Conservation (phyloP, 2,113 vertebrate genomes). For the Narcine bancroftii region DNA sequence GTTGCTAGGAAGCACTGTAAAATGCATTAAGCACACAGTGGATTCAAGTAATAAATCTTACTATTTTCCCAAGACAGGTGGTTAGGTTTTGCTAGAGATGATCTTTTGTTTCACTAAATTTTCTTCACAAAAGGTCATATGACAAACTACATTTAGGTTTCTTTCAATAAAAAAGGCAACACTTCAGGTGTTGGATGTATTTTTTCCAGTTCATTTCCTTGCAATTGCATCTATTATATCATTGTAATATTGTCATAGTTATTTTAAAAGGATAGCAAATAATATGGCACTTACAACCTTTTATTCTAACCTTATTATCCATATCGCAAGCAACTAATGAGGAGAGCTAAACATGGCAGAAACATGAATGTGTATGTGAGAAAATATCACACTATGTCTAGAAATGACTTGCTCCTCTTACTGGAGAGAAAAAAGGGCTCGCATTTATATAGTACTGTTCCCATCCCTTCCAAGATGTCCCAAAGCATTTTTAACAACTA, state of each 20-base stretch:
- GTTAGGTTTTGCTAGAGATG: neutral
- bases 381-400: neutral
- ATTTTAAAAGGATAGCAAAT: conserved; percentile 33
- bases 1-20: conserved; percentile 30
- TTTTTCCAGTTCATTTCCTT: neutral
- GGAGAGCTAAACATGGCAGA: conserved; percentile 28
- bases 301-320: conserved; percentile 32
- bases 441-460: too few relatives aligned
- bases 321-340: neutral
- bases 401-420: neutral
- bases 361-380: conserved; percentile 15
- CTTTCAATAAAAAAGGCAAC: conserved; percentile 16
- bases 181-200: neutral
- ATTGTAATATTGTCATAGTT: conserved; percentile 26
- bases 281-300: conserved; percentile 12
- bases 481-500: neutral
- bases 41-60: conserved; percentile 28
- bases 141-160: conserved; percentile 28
- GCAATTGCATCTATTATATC: conserved; percentile 24
- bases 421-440: neutral
- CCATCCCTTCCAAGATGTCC: too few relatives aligned
- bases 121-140: conserved; percentile 33
- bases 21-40: conserved; percentile 33
- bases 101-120: conserved; percentile 18
- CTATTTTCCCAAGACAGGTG: conserved; percentile 34